Percentiles rank a stretch among this genome's conserved stretches.
Evolutionary conservation across 2,113 vertebrate genomes (phyloP).

Genomic region (Grallaria varia): DNA sequence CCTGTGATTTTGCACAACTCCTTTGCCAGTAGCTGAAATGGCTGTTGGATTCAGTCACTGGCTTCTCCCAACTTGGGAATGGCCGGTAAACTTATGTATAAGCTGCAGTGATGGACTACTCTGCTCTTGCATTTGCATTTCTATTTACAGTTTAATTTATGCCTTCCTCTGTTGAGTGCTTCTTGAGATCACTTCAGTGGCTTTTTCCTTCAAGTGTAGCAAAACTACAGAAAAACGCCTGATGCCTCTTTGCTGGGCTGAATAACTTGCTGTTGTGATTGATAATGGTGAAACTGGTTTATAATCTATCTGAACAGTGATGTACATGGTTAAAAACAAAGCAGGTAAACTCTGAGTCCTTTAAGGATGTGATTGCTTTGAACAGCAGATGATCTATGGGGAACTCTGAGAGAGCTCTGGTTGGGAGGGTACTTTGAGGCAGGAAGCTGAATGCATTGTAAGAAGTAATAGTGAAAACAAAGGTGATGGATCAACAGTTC

Average conservation of each 20-base stretch:
- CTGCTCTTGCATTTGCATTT: constrained; percentile 18
- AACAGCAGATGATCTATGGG: background rate
- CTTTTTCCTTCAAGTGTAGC: constrained; percentile 55
- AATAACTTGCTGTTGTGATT: constrained; percentile 40
- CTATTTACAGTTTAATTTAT: constrained; percentile 57
- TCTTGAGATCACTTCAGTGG: constrained; percentile 43
- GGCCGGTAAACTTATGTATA: background rate
- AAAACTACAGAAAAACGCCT: constrained; percentile 49
- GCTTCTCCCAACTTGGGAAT: background rate
- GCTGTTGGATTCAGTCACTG: background rate
- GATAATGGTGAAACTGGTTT: constrained; percentile 36
- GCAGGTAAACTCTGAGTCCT: background rate
- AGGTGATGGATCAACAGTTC: constrained; percentile 20
- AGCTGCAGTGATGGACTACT: background rate
- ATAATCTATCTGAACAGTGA: constrained; percentile 16
- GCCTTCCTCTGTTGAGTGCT: background rate
- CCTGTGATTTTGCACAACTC: rapidly evolving
- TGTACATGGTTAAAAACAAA: constrained; percentile 15
- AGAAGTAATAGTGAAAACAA: background rate
- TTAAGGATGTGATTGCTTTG: background rate
- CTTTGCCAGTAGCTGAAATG: background rate
- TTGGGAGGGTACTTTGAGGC: background rate
- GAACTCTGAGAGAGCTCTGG: background rate
- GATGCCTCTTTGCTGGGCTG: constrained; percentile 22
- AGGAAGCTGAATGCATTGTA: background rate